phyloP scores from a whole-genome alignment of 2,797 vertebrate species.

The Gadopsis bispinosus region DNA sequence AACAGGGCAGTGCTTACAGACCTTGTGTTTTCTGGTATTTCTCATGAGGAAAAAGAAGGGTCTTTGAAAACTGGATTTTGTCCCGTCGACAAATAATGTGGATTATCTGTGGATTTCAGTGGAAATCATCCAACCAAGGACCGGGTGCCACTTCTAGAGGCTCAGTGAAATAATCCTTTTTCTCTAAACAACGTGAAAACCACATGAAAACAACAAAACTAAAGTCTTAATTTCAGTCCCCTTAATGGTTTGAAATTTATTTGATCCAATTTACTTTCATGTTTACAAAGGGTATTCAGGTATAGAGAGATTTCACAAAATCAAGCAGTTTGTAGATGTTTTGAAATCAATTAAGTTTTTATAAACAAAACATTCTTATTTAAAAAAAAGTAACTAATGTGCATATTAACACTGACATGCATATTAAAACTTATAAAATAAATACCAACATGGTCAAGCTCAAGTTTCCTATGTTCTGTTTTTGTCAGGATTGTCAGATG shows the following conservation, averaged over 20 bases:
- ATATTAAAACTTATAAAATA: background rate
- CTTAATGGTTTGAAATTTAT: conserved; percentile 3
- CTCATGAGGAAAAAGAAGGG: conserved; percentile 39
- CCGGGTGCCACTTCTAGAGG: conserved; percentile 26
- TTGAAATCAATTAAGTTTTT: background rate
- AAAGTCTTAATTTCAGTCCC: background rate
- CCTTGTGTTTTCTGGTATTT: conserved; percentile 68
- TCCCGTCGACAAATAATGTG: conserved; percentile 48
- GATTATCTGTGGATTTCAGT: conserved; percentile 59
- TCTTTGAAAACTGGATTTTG: conserved; percentile 60
- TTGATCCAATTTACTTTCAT: background rate
- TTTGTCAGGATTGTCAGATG: background rate
- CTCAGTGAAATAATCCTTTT: conserved; percentile 64
- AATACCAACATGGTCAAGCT: background rate
- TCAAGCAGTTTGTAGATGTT: background rate
- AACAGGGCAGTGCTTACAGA: conserved; percentile 55
- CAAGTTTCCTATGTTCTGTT: background rate
- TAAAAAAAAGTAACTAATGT: background rate
- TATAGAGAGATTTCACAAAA: conserved; percentile 1
- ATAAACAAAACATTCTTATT: conserved; percentile 9
- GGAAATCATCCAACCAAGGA: conserved; percentile 48
- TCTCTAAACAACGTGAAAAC: conserved; percentile 32
- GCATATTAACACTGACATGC: background rate
- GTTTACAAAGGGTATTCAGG: background rate
- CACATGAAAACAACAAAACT: conserved; percentile 27